Evolutionary conservation across 2,113 vertebrate species (phyloP).

Genomic region (Saccopteryx leptura): DNA sequence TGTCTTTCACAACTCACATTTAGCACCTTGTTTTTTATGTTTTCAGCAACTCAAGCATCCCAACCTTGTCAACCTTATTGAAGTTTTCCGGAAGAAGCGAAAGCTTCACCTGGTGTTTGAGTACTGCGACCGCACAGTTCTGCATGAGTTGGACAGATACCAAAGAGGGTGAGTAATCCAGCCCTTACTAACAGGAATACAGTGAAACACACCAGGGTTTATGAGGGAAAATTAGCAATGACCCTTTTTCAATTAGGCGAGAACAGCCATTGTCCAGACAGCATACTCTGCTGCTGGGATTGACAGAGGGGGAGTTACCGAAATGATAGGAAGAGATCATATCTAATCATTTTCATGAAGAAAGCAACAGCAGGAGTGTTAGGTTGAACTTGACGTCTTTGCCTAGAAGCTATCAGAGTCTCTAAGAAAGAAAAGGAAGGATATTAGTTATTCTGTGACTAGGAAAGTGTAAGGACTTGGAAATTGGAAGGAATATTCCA

Average conservation of each 20-base stretch:
- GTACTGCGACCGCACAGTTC: constrained; percentile 97
- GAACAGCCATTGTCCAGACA: neutral
- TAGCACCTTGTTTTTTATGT: neutral
- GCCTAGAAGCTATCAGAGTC: neutral
- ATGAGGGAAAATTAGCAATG: neutral
- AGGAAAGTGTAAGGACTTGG: neutral
- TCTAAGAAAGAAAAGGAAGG: neutral
- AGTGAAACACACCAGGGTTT: neutral
- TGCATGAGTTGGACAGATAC: constrained; percentile 95
- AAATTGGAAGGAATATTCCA: neutral
- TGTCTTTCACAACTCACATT: neutral
- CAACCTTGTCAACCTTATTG: constrained; percentile 97
- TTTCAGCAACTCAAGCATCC: constrained; percentile 97
- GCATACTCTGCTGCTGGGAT: neutral
- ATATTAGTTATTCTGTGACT: neutral
- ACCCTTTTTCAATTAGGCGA: neutral
- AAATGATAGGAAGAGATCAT: neutral
- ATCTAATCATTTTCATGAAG: neutral
- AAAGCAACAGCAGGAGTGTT: neutral
- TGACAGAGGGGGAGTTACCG: neutral
- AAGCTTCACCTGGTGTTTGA: constrained; percentile 97
- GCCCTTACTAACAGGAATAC: neutral
- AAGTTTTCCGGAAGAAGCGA: constrained; percentile 96
- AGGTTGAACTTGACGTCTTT: constrained; percentile 22
- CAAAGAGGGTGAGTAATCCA: constrained; percentile 91